phyloP scores from a whole-genome alignment of 1,140 invertebrate genomes.

The Dendrolimus punctatus region DNA sequence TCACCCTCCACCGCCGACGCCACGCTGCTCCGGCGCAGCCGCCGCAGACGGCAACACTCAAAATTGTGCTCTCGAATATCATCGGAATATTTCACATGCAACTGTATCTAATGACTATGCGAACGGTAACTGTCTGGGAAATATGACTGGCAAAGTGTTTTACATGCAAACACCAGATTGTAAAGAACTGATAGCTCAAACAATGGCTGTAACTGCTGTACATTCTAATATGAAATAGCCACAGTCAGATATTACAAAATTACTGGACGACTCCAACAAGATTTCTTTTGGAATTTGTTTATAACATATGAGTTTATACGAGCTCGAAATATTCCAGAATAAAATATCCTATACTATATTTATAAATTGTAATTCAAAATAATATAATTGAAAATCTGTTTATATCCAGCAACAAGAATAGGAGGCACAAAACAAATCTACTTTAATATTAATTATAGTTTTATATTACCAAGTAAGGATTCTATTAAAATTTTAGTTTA shows the following conservation, averaged over 20 bases:
- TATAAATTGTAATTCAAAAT: too few species aligned
- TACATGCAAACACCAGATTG: conserved; percentile 47
- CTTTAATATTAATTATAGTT: too few species aligned
- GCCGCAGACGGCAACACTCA: conserved; percentile 26
- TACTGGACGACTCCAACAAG: conserved; percentile 3
- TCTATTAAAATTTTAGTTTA: too few species aligned
- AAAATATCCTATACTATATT: too few species aligned
- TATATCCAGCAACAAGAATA: too few species aligned
- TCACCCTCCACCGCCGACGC: conserved; percentile 8
- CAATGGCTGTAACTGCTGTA: conserved; percentile 46
- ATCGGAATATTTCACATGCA: conserved; percentile 51
- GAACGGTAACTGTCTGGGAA: conserved; percentile 61
- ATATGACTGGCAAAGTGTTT: conserved; percentile 44
- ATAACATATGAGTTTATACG: too few species aligned
- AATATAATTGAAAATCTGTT: too few species aligned
- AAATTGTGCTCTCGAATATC: conserved; percentile 55
- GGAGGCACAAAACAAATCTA: too few species aligned
- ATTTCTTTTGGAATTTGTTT: too few species aligned
- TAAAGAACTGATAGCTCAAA: conserved; percentile 52
- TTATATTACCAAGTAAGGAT: too few species aligned
- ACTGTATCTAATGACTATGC: conserved; percentile 59
- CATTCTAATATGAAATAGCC: conserved; percentile 30
- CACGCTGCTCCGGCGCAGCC: conserved; percentile 9
- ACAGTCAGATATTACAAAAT: conserved; percentile 29
- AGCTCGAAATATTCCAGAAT: too few species aligned